Conservation (phyloP, 2,113 vertebrate genomes). For the Xenopus laevis region DNA sequence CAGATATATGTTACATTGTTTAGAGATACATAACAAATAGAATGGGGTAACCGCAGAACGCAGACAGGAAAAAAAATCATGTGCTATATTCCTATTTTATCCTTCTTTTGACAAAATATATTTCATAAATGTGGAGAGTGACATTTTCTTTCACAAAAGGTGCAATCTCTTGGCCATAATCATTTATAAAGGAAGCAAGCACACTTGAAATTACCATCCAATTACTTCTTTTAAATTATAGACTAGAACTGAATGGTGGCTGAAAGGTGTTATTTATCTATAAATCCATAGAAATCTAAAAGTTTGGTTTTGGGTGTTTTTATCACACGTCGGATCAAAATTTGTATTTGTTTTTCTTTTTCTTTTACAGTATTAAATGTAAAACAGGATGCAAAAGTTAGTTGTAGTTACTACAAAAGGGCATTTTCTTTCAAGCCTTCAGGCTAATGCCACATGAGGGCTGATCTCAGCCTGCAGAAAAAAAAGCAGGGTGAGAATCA, state of each 20-base stretch:
- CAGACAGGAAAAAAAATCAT: neutral
- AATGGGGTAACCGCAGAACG: neutral
- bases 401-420: too few relatives aligned
- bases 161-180: constrained; percentile 13
- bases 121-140: constrained; percentile 14
- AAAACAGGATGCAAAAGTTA: too few relatives aligned
- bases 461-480: too few relatives aligned
- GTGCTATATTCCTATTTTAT: neutral
- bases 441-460: too few relatives aligned
- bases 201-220: constrained; percentile 36
- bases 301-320: constrained; percentile 27
- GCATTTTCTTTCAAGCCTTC: too few relatives aligned
- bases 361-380: too few relatives aligned
- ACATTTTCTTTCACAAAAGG: constrained; percentile 16
- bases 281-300: constrained; percentile 26
- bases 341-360: neutral
- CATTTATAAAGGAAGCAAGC: constrained; percentile 22
- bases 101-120: neutral
- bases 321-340: neutral
- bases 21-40: neutral
- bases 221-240: constrained; percentile 29
- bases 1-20: constrained; percentile 3
- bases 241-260: constrained; percentile 4
- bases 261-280: constrained; percentile 33
- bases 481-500: too few relatives aligned